Evolutionary conservation across 1,140 invertebrate genomes (phyloP), one percentile per base, ranked within the genome.

Genomic region (Scaptomyza graminum): DNA sequence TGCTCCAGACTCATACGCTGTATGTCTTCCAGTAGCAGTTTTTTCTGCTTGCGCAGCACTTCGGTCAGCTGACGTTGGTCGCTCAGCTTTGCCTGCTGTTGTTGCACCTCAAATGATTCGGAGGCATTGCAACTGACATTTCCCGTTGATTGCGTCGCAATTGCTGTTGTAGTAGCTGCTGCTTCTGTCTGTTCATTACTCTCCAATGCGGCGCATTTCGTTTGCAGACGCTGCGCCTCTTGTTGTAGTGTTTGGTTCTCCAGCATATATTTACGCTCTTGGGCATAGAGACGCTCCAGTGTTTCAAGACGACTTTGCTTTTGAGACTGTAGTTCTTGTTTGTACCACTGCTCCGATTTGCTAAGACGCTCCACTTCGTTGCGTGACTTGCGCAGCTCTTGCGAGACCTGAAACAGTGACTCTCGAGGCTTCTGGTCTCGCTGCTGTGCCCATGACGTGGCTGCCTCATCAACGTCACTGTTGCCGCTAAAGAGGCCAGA

Each of bases 341-440:
- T 91, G 46, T 91, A 91, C 90, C 90, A 91, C 51, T 84, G 81
- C 25, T 91, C 90, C 5, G 90, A 91, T 25, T 91, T 91, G 12
- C 73, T 76, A 0, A 91, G 71, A 2, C 90, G 78, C 46, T 91
- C 88, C 28, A 91, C 47, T 57, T 91, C 88, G 18, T 81, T 91
- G 13, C 84, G 83, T 5, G 89, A 61, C 49, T 76, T 79, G 2
- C 74, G 79, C 7, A 90, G 74, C 60, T 91, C 88, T 31, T 90
- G 80, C 9, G 76, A 50, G 1, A 85, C 74, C 8, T 61, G 34
- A n/a, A 81, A 72, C 18, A 90, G 25, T 5, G 81, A 70, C 11
- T 74, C 64, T 8, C 7, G 28, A n/a, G 61, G 25, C 13, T 37
- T 43, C 0, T 44, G 3, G 18, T 47, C 2, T 44, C 22, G 5